Evolutionary conservation across 2,113 vertebrate species (phyloP).

Genomic region (Acrocephalus kingi): DNA sequence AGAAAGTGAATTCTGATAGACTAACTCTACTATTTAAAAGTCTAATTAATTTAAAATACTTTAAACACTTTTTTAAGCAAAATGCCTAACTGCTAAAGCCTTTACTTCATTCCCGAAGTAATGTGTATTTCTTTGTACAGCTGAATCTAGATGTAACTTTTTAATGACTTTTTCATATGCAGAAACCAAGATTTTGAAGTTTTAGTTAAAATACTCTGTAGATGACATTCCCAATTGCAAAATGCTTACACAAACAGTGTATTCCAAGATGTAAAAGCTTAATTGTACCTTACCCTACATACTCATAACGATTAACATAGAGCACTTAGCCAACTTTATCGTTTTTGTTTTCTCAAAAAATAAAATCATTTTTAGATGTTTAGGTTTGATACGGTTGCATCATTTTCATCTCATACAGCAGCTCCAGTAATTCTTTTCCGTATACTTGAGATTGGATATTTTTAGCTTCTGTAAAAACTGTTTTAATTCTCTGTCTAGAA

Average conservation of each 20-base stretch:
- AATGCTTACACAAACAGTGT: slow-evolving; percentile 77
- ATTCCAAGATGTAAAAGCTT: slow-evolving; percentile 74
- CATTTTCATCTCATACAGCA: slow-evolving; percentile 74
- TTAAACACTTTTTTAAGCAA: slow-evolving; percentile 75
- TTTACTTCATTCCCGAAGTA: slow-evolving; percentile 75
- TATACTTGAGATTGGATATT: slow-evolving; percentile 60
- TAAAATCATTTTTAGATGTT: slow-evolving; percentile 67
- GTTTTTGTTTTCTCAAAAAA: slow-evolving; percentile 73
- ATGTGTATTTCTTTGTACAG: slow-evolving; percentile 80
- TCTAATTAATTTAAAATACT: slow-evolving; percentile 78
- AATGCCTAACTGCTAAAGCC: slow-evolving; percentile 72
- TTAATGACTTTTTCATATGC: slow-evolving; percentile 77
- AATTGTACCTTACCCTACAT: slow-evolving; percentile 76
- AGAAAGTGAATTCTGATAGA: slow-evolving; percentile 69
- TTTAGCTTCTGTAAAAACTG: slow-evolving; percentile 67
- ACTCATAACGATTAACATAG: slow-evolving; percentile 73
- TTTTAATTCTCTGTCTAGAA: slow-evolving; percentile 65
- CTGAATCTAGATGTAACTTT: slow-evolving; percentile 76
- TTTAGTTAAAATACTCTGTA: slow-evolving; percentile 77
- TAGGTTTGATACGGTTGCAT: slow-evolving; percentile 75
- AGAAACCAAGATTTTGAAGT: slow-evolving; percentile 76
- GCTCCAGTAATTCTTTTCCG: slow-evolving; percentile 54
- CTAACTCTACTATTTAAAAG: slow-evolving; percentile 79
- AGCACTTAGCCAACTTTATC: slow-evolving; percentile 78
- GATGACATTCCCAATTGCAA: slow-evolving; percentile 78